phyloP scores from a whole-genome alignment of 35 echinoderm and acorn worm genomes.

The Hemicentrotus pulcherrimus region DNA sequence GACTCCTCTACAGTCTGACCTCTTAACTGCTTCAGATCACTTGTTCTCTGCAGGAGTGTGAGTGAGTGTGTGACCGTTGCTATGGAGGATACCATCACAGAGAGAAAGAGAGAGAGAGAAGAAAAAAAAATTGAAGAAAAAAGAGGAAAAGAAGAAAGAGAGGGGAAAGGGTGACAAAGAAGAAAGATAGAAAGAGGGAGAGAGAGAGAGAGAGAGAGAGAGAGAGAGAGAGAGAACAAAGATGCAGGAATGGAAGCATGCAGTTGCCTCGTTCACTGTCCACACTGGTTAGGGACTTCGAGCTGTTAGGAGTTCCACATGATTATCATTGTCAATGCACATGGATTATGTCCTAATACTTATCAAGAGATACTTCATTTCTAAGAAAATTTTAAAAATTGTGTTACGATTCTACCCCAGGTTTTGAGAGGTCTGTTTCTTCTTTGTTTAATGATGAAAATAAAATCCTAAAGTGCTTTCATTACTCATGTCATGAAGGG shows the following conservation, averaged over 20 bases:
- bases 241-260: not conserved
- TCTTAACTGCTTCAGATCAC: not conserved
- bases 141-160: not conserved
- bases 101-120: not conserved
- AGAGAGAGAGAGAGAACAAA: not conserved
- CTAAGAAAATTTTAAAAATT: no score
- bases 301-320: not conserved
- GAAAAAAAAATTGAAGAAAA: not conserved
- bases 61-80: not conserved
- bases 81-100: not conserved
- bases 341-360: not conserved
- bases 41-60: not conserved
- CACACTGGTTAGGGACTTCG: not conserved
- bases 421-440: no score
- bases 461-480: no score
- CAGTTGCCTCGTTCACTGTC: not conserved
- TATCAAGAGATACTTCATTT: not conserved
- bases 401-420: no score
- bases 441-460: no score
- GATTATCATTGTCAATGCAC: not conserved
- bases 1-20: slow-evolving; percentile 38
- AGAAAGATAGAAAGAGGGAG: not conserved
- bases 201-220: not conserved
- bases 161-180: not conserved
- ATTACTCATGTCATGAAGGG: no score